Base-by-base conservation (phyloP, 2,888 invertebrate species). In the Nomada ferruginata region DNA sequence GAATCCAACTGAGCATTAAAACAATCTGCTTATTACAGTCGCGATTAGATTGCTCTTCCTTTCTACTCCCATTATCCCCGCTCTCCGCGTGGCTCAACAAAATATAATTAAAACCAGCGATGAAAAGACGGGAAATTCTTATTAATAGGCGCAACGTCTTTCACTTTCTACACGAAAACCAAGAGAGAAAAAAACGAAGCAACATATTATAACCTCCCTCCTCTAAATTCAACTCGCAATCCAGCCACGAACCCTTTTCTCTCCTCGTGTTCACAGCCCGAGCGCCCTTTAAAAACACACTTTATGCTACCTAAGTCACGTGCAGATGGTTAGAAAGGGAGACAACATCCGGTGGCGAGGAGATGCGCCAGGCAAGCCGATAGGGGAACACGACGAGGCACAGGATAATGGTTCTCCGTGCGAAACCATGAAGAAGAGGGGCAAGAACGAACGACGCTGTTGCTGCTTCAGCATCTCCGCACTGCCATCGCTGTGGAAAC, bases 331-430 rank as follows among this genome's bases (percentile, higher is more conserved):
- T 69, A 65, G 44, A 47, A 60, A 84, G 84, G 64, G 57, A 72
- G 68, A 26, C 52, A 65, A 78, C 66, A 81, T 87, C 75, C 85
- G 82, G 85, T 71, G 85, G 66, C 71, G 66, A 20, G 53, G 69
- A 71, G 70, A 79, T 64, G 29, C 65, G 29, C 69, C 9, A 44
- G 52, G 52, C 61, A 55, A 47, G 53, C 20, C 47, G 69, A 80
- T 77, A 60, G 61, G 55, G 53, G n/a, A 63, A 70, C 64, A 73
- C 73, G 70, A 29, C 72, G 57, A 13, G 68, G 68, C 69, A 68
- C 78, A 63, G 68, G 66, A 76, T 78, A 76, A 71, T 61, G 63
- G 29, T 44, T 42, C 20, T 20, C 1, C 52, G 26, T n/a, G 61
- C 52, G 66, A 55, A 76, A 77, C 61, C 36, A 60, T 36, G 59